These are phyloP conservation scores for Parthenolecanium corni DNA, from an alignment of 2,888 invertebrate genomes.

Conservation along the genomic window DNA sequence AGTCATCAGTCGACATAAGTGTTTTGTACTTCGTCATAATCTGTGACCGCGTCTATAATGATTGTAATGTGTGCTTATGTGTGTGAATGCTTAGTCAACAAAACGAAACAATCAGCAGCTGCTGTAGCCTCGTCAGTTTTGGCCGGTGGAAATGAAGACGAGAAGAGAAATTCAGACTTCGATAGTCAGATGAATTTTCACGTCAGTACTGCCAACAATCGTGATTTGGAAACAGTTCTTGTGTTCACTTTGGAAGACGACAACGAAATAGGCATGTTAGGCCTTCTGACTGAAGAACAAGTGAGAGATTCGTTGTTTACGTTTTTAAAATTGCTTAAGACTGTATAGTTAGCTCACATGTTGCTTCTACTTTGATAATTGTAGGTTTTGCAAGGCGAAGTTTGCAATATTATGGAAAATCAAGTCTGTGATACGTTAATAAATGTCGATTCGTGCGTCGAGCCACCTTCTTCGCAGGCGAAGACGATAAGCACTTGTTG, in stretches of 20 bases:
- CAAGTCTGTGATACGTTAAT: conserved; percentile 11
- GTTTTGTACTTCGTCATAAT: background rate
- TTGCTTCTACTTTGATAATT: background rate
- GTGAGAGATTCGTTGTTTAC: conserved; percentile 36
- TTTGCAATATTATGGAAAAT: conserved; percentile 2
- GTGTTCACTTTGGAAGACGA: conserved; percentile 54
- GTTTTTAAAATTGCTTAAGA: background rate
- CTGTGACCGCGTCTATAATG: background rate
- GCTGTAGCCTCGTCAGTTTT: conserved; percentile 13
- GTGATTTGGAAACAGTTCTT: conserved; percentile 43
- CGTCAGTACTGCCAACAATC: background rate
- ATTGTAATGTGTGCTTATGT: no score
- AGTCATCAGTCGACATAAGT: background rate
- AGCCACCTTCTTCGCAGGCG: conserved; percentile 6
- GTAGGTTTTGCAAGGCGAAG: conserved; percentile 1
- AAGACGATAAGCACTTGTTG: conserved; percentile 22
- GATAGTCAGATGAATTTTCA: background rate
- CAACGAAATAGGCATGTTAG: conserved; percentile 48
- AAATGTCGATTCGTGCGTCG: conserved; percentile 1
- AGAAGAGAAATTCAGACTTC: background rate
- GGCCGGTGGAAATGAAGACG: background rate
- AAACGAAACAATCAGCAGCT: conserved; percentile 8
- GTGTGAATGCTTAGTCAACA: conserved; percentile 1
- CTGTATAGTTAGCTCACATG: background rate
- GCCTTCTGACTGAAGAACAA: conserved; percentile 50